Evolutionary conservation across 1,140 invertebrate species (phyloP).

Genomic region (Aradophagus sp.): DNA sequence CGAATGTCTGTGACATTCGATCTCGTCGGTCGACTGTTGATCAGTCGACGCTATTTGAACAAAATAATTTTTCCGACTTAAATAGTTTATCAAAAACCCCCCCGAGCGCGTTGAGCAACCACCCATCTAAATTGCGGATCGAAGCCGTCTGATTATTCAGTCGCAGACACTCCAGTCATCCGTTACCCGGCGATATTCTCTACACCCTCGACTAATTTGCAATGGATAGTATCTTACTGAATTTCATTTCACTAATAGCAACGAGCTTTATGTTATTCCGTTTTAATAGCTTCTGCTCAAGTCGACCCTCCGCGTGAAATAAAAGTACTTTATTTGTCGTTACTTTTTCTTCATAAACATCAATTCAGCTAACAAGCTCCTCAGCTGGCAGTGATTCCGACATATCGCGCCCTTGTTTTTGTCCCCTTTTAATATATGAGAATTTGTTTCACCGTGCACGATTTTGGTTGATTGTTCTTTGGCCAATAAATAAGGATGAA

Average conservation of each 20-base stretch:
- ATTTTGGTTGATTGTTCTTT: slow-evolving; percentile 29
- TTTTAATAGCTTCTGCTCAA: slow-evolving; percentile 30
- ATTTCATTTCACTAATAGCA: slow-evolving; percentile 55
- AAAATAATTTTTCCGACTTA: too few species aligned
- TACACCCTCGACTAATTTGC: slow-evolving; percentile 41
- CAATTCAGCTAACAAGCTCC: slow-evolving; percentile 50
- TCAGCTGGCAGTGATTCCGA: slow-evolving; percentile 34
- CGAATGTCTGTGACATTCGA: too few species aligned
- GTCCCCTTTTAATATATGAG: slow-evolving; percentile 38
- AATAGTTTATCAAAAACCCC: neutral
- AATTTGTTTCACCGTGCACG: slow-evolving; percentile 32
- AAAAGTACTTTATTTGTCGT: slow-evolving; percentile 35
- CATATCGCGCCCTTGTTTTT: slow-evolving; percentile 16
- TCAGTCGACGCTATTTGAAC: too few species aligned
- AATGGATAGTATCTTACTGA: slow-evolving; percentile 50
- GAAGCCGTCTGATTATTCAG: slow-evolving; percentile 23
- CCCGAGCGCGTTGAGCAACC: neutral
- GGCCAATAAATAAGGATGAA: too few species aligned
- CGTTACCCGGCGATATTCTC: slow-evolving; percentile 15
- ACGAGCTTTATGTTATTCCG: slow-evolving; percentile 45
- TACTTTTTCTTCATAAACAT: slow-evolving; percentile 54
- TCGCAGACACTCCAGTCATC: slow-evolving; percentile 5
- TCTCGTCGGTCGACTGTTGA: too few species aligned
- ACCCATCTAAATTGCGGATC: neutral
- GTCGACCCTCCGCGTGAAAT: slow-evolving; percentile 5